A percentile compares a stretch with the other conserved stretches of the same genome.
Conservation (phyloP, 2,113 vertebrate species). For the Shinisaurus crocodilurus region DNA sequence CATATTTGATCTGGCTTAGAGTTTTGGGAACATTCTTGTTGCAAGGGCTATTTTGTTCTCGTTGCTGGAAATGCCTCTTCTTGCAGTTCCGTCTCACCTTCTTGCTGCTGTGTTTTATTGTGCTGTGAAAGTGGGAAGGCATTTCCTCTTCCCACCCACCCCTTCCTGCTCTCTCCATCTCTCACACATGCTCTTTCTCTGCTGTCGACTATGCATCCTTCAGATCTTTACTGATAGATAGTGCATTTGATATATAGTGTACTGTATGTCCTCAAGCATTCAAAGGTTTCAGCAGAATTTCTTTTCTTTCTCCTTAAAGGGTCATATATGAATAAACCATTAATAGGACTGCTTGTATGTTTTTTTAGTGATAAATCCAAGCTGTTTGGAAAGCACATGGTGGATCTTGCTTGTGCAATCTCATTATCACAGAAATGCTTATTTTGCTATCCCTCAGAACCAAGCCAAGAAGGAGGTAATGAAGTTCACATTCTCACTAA, state of each 20-base stretch:
- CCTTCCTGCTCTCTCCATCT: neutral
- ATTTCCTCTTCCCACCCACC: neutral
- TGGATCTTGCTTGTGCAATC: neutral
- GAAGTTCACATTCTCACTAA: neutral
- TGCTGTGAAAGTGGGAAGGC: neutral
- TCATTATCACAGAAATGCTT: neutral
- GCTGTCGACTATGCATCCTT: neutral
- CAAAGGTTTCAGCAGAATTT: neutral
- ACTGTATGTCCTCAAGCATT: neutral
- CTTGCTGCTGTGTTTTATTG: neutral
- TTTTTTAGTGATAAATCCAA: neutral
- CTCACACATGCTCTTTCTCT: neutral
- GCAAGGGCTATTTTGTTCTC: neutral
- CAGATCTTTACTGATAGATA: neutral
- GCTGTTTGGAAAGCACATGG: slow-evolving; percentile 3
- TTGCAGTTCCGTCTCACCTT: neutral
- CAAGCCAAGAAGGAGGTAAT: neutral
- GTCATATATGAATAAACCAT: slow-evolving; percentile 1
- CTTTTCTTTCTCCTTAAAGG: slow-evolving; percentile 17
- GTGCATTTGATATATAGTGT: neutral
- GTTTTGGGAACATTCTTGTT: neutral
- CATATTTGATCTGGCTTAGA: neutral
- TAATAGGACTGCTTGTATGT: neutral
- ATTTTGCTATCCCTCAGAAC: neutral
- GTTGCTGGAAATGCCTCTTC: neutral